Percentiles rank a stretch among this genome's conserved stretches.
Conservation (phyloP, 1,140 invertebrate species). For the Lethrus apterus region DNA sequence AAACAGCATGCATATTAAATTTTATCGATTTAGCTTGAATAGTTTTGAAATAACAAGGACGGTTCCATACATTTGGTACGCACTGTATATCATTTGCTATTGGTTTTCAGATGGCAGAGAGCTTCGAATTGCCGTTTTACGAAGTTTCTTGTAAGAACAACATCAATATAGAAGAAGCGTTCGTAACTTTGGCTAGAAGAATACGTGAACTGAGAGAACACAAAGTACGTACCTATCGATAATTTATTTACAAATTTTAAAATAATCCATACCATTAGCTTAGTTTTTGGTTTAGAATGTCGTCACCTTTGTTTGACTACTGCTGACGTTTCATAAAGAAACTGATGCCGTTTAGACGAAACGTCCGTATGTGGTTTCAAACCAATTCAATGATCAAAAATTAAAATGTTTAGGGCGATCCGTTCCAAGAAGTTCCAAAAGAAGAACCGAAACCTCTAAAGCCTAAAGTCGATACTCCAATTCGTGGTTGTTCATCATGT, state of each 20-base stretch:
- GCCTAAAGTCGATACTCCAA: slow-evolving; percentile 25
- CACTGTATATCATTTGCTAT: too few species aligned
- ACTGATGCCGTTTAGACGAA: too few species aligned
- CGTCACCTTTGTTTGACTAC: too few species aligned
- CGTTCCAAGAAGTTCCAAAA: slow-evolving; percentile 23
- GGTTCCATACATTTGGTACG: too few species aligned
- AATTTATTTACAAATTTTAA: slow-evolving; percentile 1
- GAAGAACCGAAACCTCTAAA: slow-evolving; percentile 25
- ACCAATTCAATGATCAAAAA: too few species aligned
- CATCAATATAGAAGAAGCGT: slow-evolving; percentile 82
- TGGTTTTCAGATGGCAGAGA: slow-evolving; percentile 76
- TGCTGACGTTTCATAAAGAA: too few species aligned
- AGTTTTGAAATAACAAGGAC: too few species aligned
- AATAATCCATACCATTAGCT: slow-evolving; percentile 1
- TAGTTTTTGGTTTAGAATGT: too few species aligned
- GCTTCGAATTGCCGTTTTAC: slow-evolving; percentile 87
- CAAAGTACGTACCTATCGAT: slow-evolving; percentile 47
- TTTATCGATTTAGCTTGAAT: too few species aligned
- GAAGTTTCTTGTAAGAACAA: slow-evolving; percentile 88
- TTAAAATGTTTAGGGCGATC: slow-evolving; percentile 24
- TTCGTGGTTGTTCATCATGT: slow-evolving; percentile 27
- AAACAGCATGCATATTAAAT: too few species aligned
- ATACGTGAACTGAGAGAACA: slow-evolving; percentile 71
- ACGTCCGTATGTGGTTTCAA: too few species aligned
- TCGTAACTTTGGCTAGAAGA: slow-evolving; percentile 71